These are phyloP conservation scores for Scomber japonicus DNA, from an alignment of 2,113 vertebrate genomes.

Conservation along the genomic window DNA sequence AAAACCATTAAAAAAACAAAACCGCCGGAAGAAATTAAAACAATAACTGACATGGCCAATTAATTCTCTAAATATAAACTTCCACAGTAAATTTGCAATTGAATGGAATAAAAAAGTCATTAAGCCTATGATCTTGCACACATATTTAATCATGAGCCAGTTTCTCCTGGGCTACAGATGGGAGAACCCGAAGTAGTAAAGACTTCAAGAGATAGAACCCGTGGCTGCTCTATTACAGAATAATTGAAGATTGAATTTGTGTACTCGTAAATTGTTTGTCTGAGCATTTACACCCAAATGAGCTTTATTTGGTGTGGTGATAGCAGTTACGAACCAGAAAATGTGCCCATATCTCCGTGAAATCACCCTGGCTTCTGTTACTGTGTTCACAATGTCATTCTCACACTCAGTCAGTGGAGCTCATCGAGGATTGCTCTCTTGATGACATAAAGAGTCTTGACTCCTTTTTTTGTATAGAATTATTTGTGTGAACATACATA, in stretches of 20 bases:
- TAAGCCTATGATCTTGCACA: background rate
- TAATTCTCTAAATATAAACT: conserved; percentile 29
- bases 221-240: conserved; percentile 44
- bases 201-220: conserved; percentile 42
- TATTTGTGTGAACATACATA: conserved; percentile 27
- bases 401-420: conserved; percentile 41
- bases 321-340: conserved; percentile 64
- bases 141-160: background rate
- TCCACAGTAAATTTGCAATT: background rate
- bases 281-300: conserved; percentile 55
- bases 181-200: background rate
- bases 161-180: conserved; percentile 3
- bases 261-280: conserved; percentile 62
- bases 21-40: background rate
- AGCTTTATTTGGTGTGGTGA: conserved; percentile 59
- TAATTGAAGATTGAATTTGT: conserved; percentile 61
- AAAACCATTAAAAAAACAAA: background rate
- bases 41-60: background rate
- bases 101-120: background rate
- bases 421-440: conserved; percentile 56
- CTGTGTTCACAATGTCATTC: conserved; percentile 40
- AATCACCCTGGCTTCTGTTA: conserved; percentile 62
- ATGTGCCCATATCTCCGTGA: conserved; percentile 66
- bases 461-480: conserved; percentile 23
- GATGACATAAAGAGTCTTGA: conserved; percentile 47